phyloP scores from a whole-genome alignment of 37 sponge, comb jelly and placozoan genomes.

The Mnemiopsis leidyi region DNA sequence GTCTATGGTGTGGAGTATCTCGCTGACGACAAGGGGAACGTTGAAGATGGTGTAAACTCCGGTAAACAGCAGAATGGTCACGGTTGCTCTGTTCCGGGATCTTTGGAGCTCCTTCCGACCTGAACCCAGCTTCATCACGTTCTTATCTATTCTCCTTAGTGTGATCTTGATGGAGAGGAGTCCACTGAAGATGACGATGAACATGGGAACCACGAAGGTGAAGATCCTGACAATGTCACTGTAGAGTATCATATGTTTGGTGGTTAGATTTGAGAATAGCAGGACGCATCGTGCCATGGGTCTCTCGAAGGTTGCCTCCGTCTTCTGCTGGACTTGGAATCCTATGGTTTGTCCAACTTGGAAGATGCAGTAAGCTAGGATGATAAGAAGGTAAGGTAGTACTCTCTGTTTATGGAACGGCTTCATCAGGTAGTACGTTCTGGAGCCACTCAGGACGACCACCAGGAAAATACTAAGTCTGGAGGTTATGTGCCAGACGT shows the following conservation, averaged over 20 bases:
- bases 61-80: slow-evolving; percentile 11
- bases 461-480: slow-evolving; percentile 17
- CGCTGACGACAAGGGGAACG: slow-evolving; percentile 38
- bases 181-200: slow-evolving; percentile 13
- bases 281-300: not conserved
- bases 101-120: not conserved
- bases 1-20: slow-evolving; percentile 18
- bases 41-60: not conserved
- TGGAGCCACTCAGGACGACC: not conserved
- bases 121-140: not conserved
- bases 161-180: slow-evolving; percentile 33
- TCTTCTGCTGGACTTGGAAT: not conserved
- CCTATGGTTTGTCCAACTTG: not conserved
- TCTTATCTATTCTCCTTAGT: not conserved
- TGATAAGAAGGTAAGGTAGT: not conserved
- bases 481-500: slow-evolving; percentile 10
- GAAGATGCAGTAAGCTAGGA: not conserved
- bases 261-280: not conserved
- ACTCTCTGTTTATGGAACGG: not conserved
- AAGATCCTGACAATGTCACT: not conserved
- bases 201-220: slow-evolving; percentile 9
- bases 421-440: slow-evolving; percentile 7
- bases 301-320: not conserved
- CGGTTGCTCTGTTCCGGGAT: slow-evolving; percentile 24
- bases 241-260: not conserved